phyloP scores from a whole-genome alignment of 2,888 invertebrate species.

The Apotomis turbidana region DNA sequence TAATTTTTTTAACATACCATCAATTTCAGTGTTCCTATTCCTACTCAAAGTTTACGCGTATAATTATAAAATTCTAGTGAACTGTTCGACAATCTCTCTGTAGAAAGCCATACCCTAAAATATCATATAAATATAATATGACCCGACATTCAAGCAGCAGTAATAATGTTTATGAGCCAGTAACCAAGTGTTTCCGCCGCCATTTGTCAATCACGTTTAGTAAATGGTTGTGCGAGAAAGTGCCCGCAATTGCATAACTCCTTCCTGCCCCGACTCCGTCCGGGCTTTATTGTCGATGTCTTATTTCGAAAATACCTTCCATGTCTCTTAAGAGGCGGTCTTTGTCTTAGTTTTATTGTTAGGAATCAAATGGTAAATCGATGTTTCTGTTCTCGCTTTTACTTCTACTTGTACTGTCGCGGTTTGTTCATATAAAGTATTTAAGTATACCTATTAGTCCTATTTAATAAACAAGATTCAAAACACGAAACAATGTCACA shows the following conservation, averaged over 20 bases:
- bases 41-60: too few relatives aligned
- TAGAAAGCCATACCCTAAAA: not conserved
- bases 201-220: slow-evolving; percentile 35
- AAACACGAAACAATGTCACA: too few relatives aligned
- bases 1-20: too few relatives aligned
- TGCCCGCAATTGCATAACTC: slow-evolving; percentile 38
- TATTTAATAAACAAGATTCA: too few relatives aligned
- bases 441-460: too few relatives aligned
- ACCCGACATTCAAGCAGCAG: not conserved
- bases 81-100: not conserved
- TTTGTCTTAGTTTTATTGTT: not conserved
- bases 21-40: too few relatives aligned
- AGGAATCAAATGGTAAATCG: not conserved
- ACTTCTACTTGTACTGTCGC: not conserved
- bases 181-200: slow-evolving; percentile 37
- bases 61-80: not conserved
- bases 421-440: too few relatives aligned
- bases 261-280: slow-evolving; percentile 18
- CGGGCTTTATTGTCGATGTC: slow-evolving; percentile 20
- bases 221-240: slow-evolving; percentile 39
- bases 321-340: slow-evolving; percentile 2
- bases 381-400: not conserved
- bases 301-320: slow-evolving; percentile 12
- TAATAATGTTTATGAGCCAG: slow-evolving; percentile 27
- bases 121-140: slow-evolving; percentile 2